A percentile compares a stretch with the other conserved stretches of the same genome.
Conservation (phyloP, 2,113 vertebrate species). For the Phainopepla nitens region DNA sequence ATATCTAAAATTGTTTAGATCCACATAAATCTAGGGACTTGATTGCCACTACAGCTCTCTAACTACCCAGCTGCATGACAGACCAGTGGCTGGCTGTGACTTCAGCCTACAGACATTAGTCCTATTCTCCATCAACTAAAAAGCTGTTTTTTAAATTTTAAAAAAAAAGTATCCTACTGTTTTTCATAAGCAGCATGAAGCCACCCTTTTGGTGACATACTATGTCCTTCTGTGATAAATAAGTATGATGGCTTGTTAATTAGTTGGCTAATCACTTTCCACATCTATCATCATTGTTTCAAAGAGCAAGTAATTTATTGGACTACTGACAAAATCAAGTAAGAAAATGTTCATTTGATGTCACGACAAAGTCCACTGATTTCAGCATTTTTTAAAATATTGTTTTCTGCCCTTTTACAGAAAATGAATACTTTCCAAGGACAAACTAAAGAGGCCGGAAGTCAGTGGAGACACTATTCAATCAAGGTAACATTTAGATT, state of each 20-base stretch:
- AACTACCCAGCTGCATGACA: neutral
- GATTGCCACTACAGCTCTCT: neutral
- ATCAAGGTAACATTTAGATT: neutral
- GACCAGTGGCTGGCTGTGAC: neutral
- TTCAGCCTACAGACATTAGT: neutral
- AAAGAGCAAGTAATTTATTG: neutral
- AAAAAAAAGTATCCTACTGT: neutral
- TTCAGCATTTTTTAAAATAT: neutral
- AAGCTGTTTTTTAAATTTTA: neutral
- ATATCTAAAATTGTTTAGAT: slow-evolving; percentile 31
- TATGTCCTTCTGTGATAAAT: neutral
- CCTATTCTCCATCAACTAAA: neutral
- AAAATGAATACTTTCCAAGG: neutral
- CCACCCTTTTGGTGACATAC: neutral
- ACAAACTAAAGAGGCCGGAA: neutral
- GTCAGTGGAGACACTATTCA: neutral
- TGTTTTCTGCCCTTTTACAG: neutral
- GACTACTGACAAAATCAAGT: neutral
- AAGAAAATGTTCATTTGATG: neutral
- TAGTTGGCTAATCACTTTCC: slow-evolving; percentile 5
- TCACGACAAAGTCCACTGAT: neutral
- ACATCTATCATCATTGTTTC: neutral
- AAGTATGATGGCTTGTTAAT: slow-evolving; percentile 12
- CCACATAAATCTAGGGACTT: slow-evolving; percentile 5
- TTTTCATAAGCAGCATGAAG: neutral